Percentiles rank a stretch among this genome's conserved stretches.
Conservation (phyloP, 2,797 vertebrate genomes). For the Melanotaenia pygmaea region DNA sequence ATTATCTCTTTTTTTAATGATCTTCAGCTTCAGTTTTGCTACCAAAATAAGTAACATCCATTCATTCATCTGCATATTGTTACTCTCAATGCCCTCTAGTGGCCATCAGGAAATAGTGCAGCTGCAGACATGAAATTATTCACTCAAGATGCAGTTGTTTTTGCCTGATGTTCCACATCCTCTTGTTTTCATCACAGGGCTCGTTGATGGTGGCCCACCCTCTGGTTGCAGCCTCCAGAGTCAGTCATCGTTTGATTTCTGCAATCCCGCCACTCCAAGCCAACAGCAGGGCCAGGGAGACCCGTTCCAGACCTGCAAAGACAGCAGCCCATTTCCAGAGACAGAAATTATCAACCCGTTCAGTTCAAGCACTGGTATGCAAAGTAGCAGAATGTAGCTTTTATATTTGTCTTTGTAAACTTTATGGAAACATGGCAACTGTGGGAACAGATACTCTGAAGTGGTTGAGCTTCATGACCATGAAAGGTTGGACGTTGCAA, state of each 20-base stretch:
- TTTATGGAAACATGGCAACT: too few relatives aligned
- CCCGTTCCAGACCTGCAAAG: slow-evolving; percentile 80
- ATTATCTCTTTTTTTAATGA: neutral
- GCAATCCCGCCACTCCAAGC: slow-evolving; percentile 82
- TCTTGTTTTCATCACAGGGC: slow-evolving; percentile 46
- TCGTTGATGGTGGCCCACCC: slow-evolving; percentile 60
- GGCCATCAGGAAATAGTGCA: slow-evolving; percentile 1
- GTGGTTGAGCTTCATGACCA: too few relatives aligned
- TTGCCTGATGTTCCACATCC: neutral
- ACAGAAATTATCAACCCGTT: slow-evolving; percentile 80
- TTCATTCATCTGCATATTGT: too few relatives aligned
- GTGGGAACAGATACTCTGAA: too few relatives aligned
- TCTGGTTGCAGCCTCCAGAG: slow-evolving; percentile 80
- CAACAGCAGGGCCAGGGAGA: slow-evolving; percentile 77
- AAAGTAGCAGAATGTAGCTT: neutral
- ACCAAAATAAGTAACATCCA: too few relatives aligned
- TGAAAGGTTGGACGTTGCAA: neutral
- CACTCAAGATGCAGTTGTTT: neutral
- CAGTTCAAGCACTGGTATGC: slow-evolving; percentile 82
- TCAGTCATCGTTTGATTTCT: slow-evolving; percentile 86
- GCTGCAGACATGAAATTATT: too few relatives aligned
- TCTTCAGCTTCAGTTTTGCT: neutral
- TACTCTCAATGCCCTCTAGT: slow-evolving; percentile 35
- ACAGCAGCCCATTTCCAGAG: slow-evolving; percentile 82
- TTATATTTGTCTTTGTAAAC: too few relatives aligned